Evolutionary conservation across 1,140 invertebrate species (phyloP).

Genomic region (Brachystomella parvula): DNA sequence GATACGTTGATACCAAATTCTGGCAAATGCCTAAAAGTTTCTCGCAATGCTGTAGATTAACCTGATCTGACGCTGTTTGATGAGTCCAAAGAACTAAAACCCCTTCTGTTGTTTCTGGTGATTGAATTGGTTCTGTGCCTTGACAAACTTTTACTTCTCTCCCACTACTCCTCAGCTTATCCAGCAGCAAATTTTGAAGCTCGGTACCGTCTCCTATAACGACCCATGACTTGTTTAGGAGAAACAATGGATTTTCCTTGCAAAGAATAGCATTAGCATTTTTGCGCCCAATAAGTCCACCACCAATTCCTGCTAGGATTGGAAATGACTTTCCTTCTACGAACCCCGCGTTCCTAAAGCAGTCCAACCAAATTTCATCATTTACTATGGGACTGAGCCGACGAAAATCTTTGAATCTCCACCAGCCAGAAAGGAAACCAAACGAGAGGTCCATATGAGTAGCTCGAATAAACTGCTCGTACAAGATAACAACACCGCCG

Average conservation of each 20-base stretch:
- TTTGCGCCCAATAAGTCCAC: not conserved
- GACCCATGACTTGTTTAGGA: too few relatives aligned
- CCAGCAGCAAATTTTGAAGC: not conserved
- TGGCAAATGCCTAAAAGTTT: not conserved
- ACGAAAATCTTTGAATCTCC: constrained; percentile 16
- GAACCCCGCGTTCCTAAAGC: constrained; percentile 6
- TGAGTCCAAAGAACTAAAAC: not conserved
- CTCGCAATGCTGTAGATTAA: not conserved
- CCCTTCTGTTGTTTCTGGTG: not conserved
- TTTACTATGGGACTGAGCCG: not conserved
- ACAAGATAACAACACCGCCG: not conserved
- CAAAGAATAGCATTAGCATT: not conserved
- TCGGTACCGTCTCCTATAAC: too few relatives aligned
- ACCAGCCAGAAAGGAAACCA: not conserved
- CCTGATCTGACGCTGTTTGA: not conserved
- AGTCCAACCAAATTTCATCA: not conserved
- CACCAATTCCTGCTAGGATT: not conserved
- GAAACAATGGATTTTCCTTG: not conserved
- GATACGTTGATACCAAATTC: not conserved
- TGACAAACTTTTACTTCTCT: not conserved
- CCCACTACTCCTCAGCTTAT: not conserved
- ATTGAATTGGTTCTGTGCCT: not conserved
- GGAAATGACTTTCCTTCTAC: not conserved
- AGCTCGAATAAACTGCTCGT: not conserved
- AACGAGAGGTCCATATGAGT: not conserved